phyloP scores from a whole-genome alignment of 2,888 invertebrate species.

The Lithophane ornitopus region DNA sequence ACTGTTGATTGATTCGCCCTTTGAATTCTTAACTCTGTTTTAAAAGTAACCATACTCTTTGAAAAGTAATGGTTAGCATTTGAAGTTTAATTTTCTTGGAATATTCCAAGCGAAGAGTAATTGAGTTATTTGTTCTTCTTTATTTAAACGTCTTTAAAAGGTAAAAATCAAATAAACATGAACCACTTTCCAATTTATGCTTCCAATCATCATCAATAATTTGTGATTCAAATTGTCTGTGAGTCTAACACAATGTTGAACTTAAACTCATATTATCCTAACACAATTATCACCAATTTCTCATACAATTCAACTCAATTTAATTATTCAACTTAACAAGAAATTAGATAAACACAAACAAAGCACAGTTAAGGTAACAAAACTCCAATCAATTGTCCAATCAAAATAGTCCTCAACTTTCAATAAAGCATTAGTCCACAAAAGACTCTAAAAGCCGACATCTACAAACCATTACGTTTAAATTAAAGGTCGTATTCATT shows the following conservation, averaged over 20 bases:
- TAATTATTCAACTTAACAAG: constrained; percentile 1
- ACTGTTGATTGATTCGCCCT: constrained; percentile 69
- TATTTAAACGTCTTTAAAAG: background rate
- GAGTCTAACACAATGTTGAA: background rate
- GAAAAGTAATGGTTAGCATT: constrained; percentile 15
- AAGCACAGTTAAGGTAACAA: constrained; percentile 4
- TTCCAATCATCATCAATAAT: background rate
- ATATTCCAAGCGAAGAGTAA: background rate
- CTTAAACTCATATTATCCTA: background rate
- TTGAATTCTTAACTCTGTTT: constrained; percentile 57
- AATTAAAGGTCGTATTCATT: constrained; percentile 60
- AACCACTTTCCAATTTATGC: background rate
- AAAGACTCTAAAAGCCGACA: constrained; percentile 51
- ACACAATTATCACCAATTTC: constrained; percentile 11
- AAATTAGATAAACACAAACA: constrained; percentile 28
- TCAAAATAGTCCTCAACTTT: constrained; percentile 44
- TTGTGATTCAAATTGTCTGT: background rate
- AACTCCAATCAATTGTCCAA: constrained; percentile 40
- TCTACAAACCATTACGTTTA: constrained; percentile 51
- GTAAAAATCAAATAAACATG: background rate
- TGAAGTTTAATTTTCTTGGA: constrained; percentile 7
- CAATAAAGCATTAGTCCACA: constrained; percentile 47
- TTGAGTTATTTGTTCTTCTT: constrained; percentile 3
- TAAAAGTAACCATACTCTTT: constrained; percentile 27
- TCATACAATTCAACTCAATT: no score